phyloP scores from a whole-genome alignment of 2,888 invertebrate genomes.

The Omphaloscelis lunosa region DNA sequence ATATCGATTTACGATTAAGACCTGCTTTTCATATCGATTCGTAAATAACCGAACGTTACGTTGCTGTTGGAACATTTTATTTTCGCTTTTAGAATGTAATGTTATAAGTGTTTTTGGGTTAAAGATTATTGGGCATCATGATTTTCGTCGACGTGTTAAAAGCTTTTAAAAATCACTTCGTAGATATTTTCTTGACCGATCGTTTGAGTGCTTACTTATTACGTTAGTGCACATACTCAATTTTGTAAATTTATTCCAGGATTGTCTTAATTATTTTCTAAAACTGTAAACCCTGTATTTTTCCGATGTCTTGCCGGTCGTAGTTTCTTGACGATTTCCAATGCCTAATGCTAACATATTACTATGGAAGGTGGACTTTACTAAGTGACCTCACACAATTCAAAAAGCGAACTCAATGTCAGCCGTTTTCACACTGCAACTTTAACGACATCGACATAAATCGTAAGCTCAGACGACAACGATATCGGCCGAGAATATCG shows the following conservation, averaged over 20 bases:
- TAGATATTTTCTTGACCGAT: background rate
- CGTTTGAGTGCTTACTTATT: background rate
- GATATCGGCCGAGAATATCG: no score
- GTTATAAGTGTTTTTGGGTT: no score
- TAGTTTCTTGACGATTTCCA: background rate
- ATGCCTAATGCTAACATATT: background rate
- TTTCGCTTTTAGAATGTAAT: slow-evolving; percentile 10
- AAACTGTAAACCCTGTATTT: background rate
- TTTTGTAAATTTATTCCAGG: background rate
- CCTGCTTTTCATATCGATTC: slow-evolving; percentile 30
- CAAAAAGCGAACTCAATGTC: no score
- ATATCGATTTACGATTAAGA: slow-evolving; percentile 36
- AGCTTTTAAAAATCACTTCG: background rate
- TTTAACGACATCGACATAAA: no score
- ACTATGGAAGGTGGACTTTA: background rate
- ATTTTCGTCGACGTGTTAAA: background rate
- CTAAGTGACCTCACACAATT: background rate
- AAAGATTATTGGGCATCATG: background rate
- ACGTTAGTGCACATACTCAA: background rate
- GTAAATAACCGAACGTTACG: background rate
- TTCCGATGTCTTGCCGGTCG: no score
- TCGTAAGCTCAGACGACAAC: no score
- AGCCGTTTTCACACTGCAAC: no score
- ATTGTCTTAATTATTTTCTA: background rate
- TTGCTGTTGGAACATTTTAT: background rate